Evolutionary conservation across 2,797 vertebrate species (phyloP).

Genomic region (Setipinna tenuifilis): DNA sequence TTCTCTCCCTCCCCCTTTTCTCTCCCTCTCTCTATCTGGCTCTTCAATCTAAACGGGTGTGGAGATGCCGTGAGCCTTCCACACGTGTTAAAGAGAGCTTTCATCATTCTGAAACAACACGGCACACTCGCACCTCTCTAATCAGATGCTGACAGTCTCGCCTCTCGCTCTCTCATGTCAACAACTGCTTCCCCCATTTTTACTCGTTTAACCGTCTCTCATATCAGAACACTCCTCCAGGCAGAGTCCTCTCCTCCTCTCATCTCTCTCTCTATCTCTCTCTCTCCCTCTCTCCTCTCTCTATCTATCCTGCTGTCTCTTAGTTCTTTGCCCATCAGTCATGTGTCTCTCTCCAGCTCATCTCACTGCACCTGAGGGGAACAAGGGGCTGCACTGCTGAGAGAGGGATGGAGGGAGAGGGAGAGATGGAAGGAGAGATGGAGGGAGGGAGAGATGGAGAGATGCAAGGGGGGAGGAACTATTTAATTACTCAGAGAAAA

Average conservation of each 20-base stretch:
- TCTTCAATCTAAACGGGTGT: no score
- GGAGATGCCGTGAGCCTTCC: neutral
- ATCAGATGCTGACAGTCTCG: neutral
- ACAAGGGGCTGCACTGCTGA: neutral
- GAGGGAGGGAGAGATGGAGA: neutral
- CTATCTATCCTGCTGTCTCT: no score
- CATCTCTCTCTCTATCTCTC: neutral
- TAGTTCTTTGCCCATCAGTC: neutral
- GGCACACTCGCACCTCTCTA: conserved; percentile 5
- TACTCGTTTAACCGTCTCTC: neutral
- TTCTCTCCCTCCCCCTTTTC: no score
- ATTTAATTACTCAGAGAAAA: neutral
- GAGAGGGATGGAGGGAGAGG: no score
- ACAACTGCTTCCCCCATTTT: conserved; percentile 15
- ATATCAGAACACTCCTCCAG: neutral
- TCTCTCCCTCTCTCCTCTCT: neutral
- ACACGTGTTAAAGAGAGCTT: conserved; percentile 6
- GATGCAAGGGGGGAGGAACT: neutral
- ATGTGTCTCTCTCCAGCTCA: neutral
- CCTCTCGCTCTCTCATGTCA: neutral
- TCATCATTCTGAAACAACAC: neutral
- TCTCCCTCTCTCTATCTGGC: no score
- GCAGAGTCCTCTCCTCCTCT: neutral
- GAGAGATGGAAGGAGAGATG: no score
- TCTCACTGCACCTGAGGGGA: neutral